Conservation (phyloP, 2,113 vertebrate species). For the Percopsis transmontana region DNA sequence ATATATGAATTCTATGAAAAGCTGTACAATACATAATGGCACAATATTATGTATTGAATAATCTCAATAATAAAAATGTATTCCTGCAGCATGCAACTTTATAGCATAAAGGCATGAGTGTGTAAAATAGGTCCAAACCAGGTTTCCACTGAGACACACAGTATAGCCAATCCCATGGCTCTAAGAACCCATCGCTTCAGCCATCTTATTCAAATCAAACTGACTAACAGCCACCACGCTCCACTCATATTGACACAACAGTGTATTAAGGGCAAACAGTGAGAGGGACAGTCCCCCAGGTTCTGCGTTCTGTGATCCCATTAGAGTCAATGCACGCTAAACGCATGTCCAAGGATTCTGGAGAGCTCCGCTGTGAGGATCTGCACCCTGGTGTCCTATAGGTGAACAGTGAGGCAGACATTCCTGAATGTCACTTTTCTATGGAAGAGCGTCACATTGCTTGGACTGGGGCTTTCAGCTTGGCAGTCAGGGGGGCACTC, state of each 20-base stretch:
- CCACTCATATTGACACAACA: slow-evolving; percentile 42
- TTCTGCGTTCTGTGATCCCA: slow-evolving; percentile 51
- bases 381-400: slow-evolving; percentile 11
- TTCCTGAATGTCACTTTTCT: slow-evolving; percentile 67
- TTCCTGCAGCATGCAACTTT: too few relatives aligned
- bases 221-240: slow-evolving; percentile 57
- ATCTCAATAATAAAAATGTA: too few relatives aligned
- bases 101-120: too few relatives aligned
- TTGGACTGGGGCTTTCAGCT: slow-evolving; percentile 63
- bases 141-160: too few relatives aligned
- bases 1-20: not conserved
- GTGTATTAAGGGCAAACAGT: slow-evolving; percentile 32
- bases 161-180: slow-evolving; percentile 19
- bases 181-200: slow-evolving; percentile 33
- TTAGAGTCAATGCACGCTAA: slow-evolving; percentile 55
- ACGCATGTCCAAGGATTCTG: slow-evolving; percentile 48
- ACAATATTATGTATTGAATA: too few relatives aligned
- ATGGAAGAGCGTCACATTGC: slow-evolving; percentile 55
- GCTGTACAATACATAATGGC: not conserved
- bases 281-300: slow-evolving; percentile 28
- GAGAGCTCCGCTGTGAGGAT: slow-evolving; percentile 44
- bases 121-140: too few relatives aligned
- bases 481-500: slow-evolving; percentile 68
- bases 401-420: slow-evolving; percentile 38
- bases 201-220: slow-evolving; percentile 55